Evolutionary conservation across 1,140 invertebrate species (phyloP).

Genomic region (Drosophila willistoni): DNA sequence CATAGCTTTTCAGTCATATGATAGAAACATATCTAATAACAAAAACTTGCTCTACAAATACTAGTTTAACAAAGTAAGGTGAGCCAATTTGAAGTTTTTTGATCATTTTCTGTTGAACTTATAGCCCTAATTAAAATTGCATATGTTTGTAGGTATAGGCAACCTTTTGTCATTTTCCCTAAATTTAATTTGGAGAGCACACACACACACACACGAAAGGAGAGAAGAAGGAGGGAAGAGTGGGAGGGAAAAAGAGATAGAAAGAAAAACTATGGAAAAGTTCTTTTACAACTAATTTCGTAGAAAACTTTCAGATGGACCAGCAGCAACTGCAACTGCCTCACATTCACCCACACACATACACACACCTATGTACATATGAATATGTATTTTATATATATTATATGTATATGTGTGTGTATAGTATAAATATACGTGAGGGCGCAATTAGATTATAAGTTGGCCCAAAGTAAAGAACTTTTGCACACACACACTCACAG

Average conservation of each 20-base stretch:
- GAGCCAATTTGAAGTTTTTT: constrained; percentile 1
- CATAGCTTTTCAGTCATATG: no score
- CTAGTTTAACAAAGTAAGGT: no score
- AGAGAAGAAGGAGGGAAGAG: neutral
- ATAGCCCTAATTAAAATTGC: constrained; percentile 62
- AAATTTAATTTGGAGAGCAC: constrained; percentile 70
- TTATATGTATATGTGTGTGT: constrained; percentile 16
- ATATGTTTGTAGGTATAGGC: constrained; percentile 59
- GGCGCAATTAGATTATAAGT: constrained; percentile 79
- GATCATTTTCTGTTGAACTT: constrained; percentile 6
- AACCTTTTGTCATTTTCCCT: constrained; percentile 62
- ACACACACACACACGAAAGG: constrained; percentile 9
- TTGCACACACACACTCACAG: constrained; percentile 40
- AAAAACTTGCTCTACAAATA: no score
- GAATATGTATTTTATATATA: constrained; percentile 3
- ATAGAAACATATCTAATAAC: no score
- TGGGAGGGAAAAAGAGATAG: constrained; percentile 16
- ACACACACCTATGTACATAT: neutral
- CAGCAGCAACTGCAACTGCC: constrained; percentile 23
- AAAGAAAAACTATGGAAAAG: constrained; percentile 41
- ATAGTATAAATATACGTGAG: constrained; percentile 54
- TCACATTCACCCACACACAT: neutral
- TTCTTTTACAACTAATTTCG: constrained; percentile 61
- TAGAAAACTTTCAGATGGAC: constrained; percentile 38
- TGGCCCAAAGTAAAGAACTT: constrained; percentile 75